Evolutionary conservation across 2,113 vertebrate genomes (phyloP).

Genomic region (Cebus imitator): DNA sequence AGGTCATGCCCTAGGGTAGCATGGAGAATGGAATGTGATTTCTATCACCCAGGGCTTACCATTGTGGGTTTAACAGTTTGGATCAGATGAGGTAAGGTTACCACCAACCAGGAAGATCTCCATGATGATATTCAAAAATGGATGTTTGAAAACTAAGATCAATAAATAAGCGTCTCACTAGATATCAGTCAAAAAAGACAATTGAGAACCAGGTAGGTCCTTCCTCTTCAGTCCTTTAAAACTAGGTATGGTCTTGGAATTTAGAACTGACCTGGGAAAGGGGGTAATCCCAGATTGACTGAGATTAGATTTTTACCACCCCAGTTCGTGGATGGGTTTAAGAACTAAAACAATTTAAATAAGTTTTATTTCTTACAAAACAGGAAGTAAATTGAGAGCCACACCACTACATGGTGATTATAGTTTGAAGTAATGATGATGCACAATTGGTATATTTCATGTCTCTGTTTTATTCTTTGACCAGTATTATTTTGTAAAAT

Average conservation of each 20-base stretch:
- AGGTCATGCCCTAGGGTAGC: background rate
- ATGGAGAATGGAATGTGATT: background rate
- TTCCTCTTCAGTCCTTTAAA: background rate
- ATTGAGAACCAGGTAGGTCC: background rate
- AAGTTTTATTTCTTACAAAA: background rate
- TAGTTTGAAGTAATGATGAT: background rate
- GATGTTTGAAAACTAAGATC: background rate
- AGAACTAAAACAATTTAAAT: background rate
- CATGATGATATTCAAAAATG: background rate
- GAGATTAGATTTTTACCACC: background rate
- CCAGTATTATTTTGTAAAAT: background rate
- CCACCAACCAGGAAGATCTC: background rate
- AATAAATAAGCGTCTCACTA: background rate
- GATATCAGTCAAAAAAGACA: background rate
- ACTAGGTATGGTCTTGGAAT: background rate
- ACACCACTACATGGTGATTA: background rate
- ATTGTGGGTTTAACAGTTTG: background rate
- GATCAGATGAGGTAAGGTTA: background rate
- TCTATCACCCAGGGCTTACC: background rate
- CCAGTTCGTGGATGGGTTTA: background rate
- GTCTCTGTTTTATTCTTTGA: background rate
- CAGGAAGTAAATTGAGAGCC: background rate
- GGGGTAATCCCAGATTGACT: background rate
- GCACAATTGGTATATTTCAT: background rate
- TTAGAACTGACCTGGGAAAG: background rate